Base-by-base conservation (phyloP, 2,113 vertebrate genomes). In the Myotis davidii region DNA sequence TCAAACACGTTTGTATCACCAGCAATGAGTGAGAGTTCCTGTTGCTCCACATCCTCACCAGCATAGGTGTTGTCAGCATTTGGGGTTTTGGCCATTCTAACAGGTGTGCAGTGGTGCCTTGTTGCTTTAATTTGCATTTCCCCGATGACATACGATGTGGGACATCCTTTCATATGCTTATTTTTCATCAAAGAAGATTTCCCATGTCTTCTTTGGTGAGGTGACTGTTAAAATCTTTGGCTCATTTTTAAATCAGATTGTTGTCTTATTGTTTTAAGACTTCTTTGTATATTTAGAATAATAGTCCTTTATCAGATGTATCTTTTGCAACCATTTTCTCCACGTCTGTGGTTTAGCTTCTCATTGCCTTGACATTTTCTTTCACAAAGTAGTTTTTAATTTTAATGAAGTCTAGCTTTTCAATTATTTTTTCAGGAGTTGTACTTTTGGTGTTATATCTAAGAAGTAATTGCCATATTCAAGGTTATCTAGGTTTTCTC, bases 251-350 rank as follows among this genome's bases (percentile, higher is more conserved):
- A 50, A 73, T 52, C 20, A 34, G 42, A 39, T 39, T 45, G 48
- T 88, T 88, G 79, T 81, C 42, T 93, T 72, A 42, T 39, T 73
- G 39, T 73, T 87, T 37, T 79, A 50, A 37, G n/a, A 5, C 1
- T 70, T 72, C 37, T 72, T 39, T 78, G n/a, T 70, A 18, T 32
- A 61, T 50, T 69, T 70, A 79, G 52, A 70, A 39, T 72, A 72
- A 29, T 13, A 86, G 25, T 50, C 64, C 25, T 70, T 79, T 87
- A 87, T 93, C 18, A 37, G 39, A 37, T 61, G 23, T 61, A 23
- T 56, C 84, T 61, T 92, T 79, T 37, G 74, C 39, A 87, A 72
- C 79, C 70, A 39, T 72, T 87, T 56, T 93, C 74, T 72, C 37
- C 32, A 16, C 8, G 23, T 69, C 37, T 86, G 3, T 78, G 37